Percentiles rank a stretch among this genome's conserved stretches.
phyloP scores from a whole-genome alignment of 1,140 invertebrate species.

The Apocrypta bakeri region DNA sequence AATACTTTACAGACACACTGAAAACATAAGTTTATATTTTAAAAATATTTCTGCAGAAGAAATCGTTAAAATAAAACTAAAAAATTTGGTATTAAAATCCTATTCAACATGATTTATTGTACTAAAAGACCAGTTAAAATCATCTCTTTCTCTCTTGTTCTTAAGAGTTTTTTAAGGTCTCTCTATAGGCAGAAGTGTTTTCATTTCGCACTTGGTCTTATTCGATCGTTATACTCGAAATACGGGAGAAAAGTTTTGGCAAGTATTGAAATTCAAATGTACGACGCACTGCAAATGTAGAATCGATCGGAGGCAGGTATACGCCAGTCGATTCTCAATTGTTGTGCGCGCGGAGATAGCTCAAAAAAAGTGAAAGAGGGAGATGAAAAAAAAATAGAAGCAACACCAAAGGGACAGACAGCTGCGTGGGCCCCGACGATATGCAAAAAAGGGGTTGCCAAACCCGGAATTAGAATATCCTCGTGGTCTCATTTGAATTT shows the following conservation, averaged over 20 bases:
- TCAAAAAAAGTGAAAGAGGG: constrained; percentile 44
- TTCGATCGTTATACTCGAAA: neutral
- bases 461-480: constrained; percentile 74
- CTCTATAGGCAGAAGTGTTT: constrained; percentile 20
- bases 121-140: constrained; percentile 46
- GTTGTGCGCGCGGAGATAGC: constrained; percentile 55
- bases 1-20: no score
- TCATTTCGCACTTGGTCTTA: constrained; percentile 27
- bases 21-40: no score
- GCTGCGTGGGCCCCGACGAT: constrained; percentile 68
- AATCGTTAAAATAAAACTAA: no score
- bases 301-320: constrained; percentile 45
- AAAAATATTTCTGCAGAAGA: no score
- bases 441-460: constrained; percentile 72
- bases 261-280: constrained; percentile 51
- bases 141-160: neutral
- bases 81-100: neutral
- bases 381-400: constrained; percentile 46
- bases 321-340: constrained; percentile 59
- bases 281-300: neutral
- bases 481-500: constrained; percentile 76
- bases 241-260: neutral
- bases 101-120: neutral
- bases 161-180: constrained; percentile 11
- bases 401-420: constrained; percentile 52